Conservation (phyloP, 2,888 invertebrate species). For the Leucophenga montana region DNA sequence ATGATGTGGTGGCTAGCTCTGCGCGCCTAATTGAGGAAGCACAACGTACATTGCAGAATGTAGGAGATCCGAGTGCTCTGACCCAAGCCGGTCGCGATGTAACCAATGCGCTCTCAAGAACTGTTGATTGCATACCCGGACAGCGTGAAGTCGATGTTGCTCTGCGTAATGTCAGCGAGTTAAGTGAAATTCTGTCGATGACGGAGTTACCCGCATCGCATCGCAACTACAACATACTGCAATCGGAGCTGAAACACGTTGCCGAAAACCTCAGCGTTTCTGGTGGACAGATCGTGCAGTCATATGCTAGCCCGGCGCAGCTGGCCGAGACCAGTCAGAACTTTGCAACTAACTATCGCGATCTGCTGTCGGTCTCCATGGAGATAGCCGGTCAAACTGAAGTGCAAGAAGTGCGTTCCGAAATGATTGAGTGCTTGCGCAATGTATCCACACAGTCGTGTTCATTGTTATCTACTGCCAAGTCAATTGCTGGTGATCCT, state of each 20-base stretch:
- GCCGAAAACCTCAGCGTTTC: slow-evolving; percentile 89
- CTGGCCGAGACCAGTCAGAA: slow-evolving; percentile 84
- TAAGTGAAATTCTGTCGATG: slow-evolving; percentile 81
- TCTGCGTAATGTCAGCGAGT: slow-evolving; percentile 85
- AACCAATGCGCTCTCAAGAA: slow-evolving; percentile 76
- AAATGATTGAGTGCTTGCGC: slow-evolving; percentile 90
- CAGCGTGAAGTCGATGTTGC: slow-evolving; percentile 95
- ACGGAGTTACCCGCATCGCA: slow-evolving; percentile 84
- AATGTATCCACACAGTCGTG: slow-evolving; percentile 91
- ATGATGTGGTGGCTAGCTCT: slow-evolving; percentile 86
- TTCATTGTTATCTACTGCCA: slow-evolving; percentile 89
- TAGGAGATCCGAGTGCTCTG: slow-evolving; percentile 73
- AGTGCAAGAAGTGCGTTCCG: slow-evolving; percentile 83
- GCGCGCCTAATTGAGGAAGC: slow-evolving; percentile 87
- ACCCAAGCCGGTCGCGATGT: slow-evolving; percentile 85
- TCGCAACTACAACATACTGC: slow-evolving; percentile 85
- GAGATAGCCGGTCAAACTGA: slow-evolving; percentile 89
- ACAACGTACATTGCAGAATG: slow-evolving; percentile 75
- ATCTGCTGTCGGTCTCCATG: slow-evolving; percentile 84
- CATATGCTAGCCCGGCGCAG: slow-evolving; percentile 81
- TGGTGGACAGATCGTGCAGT: slow-evolving; percentile 86
- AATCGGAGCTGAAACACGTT: slow-evolving; percentile 87
- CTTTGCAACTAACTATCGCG: slow-evolving; percentile 85
- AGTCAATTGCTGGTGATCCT: slow-evolving; percentile 91
- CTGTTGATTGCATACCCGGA: slow-evolving; percentile 90